Evolutionary conservation across 2,888 invertebrate species (phyloP), one percentile per base, ranked within the genome.

Genomic region (Trissonchulus sp.): DNA sequence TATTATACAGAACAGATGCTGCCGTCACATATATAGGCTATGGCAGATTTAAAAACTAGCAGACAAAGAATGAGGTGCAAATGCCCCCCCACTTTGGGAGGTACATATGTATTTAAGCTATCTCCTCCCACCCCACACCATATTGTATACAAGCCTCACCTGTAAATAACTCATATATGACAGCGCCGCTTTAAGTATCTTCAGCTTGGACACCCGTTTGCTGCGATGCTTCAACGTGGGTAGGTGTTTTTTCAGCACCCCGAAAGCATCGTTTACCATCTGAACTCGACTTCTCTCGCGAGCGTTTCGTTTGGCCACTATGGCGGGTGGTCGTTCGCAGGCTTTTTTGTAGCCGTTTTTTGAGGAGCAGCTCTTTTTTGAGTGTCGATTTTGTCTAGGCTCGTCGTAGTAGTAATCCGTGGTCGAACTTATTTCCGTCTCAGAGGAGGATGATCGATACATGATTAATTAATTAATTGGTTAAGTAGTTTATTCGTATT

Each of bases 251-350:
- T 81, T 81, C 63, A 83, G 78, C 1, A 78, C 73, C n/a, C 73
- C 75, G 72, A 83, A 83, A 1, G 81, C 80, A 79, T 81, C 79
- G 76, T 81, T 81, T 23, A 81, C 81, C 2, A 81, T 82, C 71
- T 82, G 81, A 33, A 83, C 82, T 1, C 83, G 76, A 1, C 81
- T 80, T 30, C 83, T 76, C 72, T 83, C 83, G 18, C 83, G 76
- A 1, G 82, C 83, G 74, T 83, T 83, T n/a, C 83, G 76, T 73
- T 81, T 82, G 48, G 82, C 83, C 71, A 83, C 82, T 8, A 80
- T 77, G 68, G 77, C 76, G 3, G 78, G 78, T 76, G 77, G 77
- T 33, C 77, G 73, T 34, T 77, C 74, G 30, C 63, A 18, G 73
- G 72, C 73, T 63, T 30, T 2, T 30, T 73, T 73, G 63, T 73